These are phyloP conservation scores for Dendrocopos noguchii DNA, from an alignment of 2,113 vertebrate species.

Conservation along the genomic window DNA sequence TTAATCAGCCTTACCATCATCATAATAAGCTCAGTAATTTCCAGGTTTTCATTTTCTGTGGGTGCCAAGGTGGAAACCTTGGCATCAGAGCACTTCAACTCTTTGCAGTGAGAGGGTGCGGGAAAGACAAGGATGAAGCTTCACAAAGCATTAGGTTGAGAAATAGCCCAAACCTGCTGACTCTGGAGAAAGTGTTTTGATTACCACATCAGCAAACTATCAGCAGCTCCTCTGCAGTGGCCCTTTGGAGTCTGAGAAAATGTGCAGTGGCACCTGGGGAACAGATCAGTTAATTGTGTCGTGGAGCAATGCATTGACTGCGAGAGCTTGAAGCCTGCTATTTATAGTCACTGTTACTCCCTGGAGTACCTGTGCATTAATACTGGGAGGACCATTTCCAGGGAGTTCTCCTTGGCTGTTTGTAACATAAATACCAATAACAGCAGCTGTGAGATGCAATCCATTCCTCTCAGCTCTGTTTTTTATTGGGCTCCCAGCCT, in stretches of 20 bases:
- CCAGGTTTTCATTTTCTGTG: neutral
- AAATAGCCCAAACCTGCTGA: constrained; percentile 23
- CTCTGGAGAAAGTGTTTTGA: constrained; percentile 13
- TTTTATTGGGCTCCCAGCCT: constrained; percentile 25
- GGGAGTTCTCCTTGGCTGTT: constrained; percentile 27
- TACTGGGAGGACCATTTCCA: constrained; percentile 21
- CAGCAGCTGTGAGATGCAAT: constrained; percentile 10
- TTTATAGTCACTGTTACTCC: constrained; percentile 49
- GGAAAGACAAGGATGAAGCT: neutral
- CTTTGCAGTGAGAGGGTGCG: neutral
- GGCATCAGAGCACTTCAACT: neutral
- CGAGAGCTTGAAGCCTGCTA: constrained; percentile 10
- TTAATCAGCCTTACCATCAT: neutral
- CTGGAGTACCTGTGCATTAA: neutral
- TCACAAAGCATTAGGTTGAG: neutral
- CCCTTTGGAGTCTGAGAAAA: neutral
- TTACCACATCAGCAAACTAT: constrained; percentile 4
- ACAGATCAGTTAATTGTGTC: neutral
- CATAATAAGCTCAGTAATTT: neutral
- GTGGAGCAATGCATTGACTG: constrained; percentile 8
- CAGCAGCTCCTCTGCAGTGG: constrained; percentile 24
- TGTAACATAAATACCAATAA: constrained; percentile 49
- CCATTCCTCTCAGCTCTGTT: constrained; percentile 27
- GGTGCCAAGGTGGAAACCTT: neutral
- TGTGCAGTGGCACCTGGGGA: neutral